Evolutionary conservation across 2,797 vertebrate species (phyloP), one percentile per base, ranked within the genome.

Genomic region (Neosalanx taihuensis): DNA sequence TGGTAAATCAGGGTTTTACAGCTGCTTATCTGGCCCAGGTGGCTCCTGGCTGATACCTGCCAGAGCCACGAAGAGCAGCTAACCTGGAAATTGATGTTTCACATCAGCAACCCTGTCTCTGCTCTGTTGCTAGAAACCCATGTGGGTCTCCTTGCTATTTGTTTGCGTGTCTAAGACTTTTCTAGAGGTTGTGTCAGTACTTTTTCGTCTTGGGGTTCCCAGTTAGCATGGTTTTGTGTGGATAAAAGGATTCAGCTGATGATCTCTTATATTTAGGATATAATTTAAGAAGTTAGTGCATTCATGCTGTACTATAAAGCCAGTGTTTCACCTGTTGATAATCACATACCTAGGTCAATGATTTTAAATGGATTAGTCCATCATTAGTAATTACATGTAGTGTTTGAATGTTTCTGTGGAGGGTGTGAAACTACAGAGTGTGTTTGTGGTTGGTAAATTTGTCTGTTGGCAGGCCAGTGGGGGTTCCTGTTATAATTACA

Each of bases 81-180:
- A 92, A 93, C 92, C 93, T 93, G 90, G 92, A 94, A 94, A 93
- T 94, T 93, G 89, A 91, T 91, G 92, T 93, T 92, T 93, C 93
- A 93, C 92, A 91, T 91, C 92, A 93, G 83, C 83, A 82, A 86
- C 84, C 85, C 80, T 83, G 90, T 88, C 88, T 89, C 78, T 89
- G 88, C 90, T 91, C 81, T 73, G 70, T 73, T 78, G 89, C 87
- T 76, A 81, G 78, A 71, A 84, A 73, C 80, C 84, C 75, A 80
- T 57, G 76, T 58, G 59, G 72, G 72, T 17, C 18, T 56, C 15
- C 51, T 63, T 35, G 3, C 71, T 57, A 37, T 67, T 60, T 72
- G 72, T 67, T 10, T 72, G 17, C 15, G 31, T 72, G 58, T 69
- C 67, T 66, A 56, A 46, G 41, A 46, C 41, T 46, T 13, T 46